Percentiles rank a stretch among this genome's conserved stretches.
Conservation (phyloP, 2,888 invertebrate genomes). For the Teleogryllus oceanicus region DNA sequence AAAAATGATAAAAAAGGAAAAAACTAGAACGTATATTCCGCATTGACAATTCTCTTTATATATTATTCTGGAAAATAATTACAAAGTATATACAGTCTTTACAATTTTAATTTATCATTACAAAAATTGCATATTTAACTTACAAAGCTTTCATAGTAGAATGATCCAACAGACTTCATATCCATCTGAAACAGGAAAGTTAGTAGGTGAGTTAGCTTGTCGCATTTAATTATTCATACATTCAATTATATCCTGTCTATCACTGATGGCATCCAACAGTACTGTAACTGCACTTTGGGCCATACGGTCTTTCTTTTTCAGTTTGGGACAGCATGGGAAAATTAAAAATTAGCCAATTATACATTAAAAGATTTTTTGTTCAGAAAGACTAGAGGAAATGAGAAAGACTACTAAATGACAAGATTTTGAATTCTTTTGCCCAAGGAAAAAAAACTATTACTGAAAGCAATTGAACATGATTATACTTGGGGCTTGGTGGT, state of each 20-base stretch:
- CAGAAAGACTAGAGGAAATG: too few relatives aligned
- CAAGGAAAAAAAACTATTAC: neutral
- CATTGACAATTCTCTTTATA: too few relatives aligned
- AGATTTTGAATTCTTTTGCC: neutral
- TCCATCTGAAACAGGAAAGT: constrained; percentile 75
- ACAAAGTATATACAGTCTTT: constrained; percentile 22
- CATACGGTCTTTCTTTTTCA: neutral
- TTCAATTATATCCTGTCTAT: neutral
- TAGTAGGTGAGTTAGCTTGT: neutral
- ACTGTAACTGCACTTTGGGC: neutral
- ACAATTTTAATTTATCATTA: neutral
- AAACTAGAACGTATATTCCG: too few relatives aligned
- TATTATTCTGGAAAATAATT: too few relatives aligned
- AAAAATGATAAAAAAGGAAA: too few relatives aligned
- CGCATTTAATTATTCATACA: neutral
- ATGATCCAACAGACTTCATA: constrained; percentile 90
- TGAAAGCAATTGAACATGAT: neutral
- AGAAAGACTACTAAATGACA: neutral
- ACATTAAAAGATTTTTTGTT: too few relatives aligned
- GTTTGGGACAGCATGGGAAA: neutral
- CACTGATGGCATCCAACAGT: constrained; percentile 1
- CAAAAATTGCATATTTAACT: constrained; percentile 54
- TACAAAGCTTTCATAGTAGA: constrained; percentile 95
- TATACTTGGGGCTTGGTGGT: constrained; percentile 26
- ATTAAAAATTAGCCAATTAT: neutral